Evolutionary conservation across 2,797 vertebrate species (phyloP), one percentile per base, ranked within the genome.

Genomic region (Balearica regulorum): DNA sequence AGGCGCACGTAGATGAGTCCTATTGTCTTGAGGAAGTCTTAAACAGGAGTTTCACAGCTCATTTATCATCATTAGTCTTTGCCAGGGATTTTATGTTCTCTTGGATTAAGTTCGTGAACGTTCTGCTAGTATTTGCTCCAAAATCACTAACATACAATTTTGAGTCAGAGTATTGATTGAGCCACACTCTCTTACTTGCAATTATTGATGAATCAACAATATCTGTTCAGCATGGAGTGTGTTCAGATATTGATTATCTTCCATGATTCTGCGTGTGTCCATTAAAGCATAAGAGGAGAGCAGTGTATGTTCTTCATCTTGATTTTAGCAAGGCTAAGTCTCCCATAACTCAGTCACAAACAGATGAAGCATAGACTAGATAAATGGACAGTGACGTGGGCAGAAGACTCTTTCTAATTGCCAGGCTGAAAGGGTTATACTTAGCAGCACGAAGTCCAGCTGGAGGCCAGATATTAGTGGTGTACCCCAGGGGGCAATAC

Each of bases 401-500:
- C 37, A 73, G 35, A 37, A 90, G 68, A 39, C 18, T 64, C 6
- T 35, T 58, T 7, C 6, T 43, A n/a, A 58, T 8, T 33, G 21
- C 43, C 16, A 44, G 58, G n/a, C 22, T 81, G 35, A 46, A 71
- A 69, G n/a, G 9, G 3, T 64, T 64, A 16, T 17, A 11, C 18
- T 48, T 8, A 33, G 11, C 29, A 79, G 22, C 35, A 68, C 0
- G 3, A 57, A 19, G 54, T 83, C 22, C 57, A 71, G 26, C 18
- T 83, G 43, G 33, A 93, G 29, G 13, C 4, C 49, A 66, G 18
- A 35, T 4, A 29, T 29, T 41, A 28, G 5, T 51, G 17, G 5
- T 16, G n/a, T 37, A 57, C 6, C 2, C 0, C 4, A 1, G 8
- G 11, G 21, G 10, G 12, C 5, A 39, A 51, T 44, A 51, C 11